Evolutionary conservation across 1,140 invertebrate species (phyloP).

Genomic region (Acyrthosiphon pisum): DNA sequence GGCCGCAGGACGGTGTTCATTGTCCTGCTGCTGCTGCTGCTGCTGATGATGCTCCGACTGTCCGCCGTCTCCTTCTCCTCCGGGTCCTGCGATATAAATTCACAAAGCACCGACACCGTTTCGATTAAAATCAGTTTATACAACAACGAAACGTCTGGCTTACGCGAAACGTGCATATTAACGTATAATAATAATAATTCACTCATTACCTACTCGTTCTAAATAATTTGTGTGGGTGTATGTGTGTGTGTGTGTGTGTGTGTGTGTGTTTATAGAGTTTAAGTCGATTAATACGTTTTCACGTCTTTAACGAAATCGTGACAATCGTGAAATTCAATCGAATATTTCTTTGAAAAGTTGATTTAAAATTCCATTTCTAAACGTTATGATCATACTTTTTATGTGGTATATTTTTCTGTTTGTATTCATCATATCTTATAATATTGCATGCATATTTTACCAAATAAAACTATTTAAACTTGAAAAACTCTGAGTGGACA

Average conservation of each 20-base stretch:
- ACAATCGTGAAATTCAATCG: background rate
- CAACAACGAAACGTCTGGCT: background rate
- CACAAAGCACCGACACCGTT: background rate
- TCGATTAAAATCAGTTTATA: constrained; percentile 8
- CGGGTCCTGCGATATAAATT: background rate
- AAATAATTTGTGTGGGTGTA: background rate
- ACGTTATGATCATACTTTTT: background rate
- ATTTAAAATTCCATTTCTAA: background rate
- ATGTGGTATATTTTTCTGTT: background rate
- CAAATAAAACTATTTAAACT: background rate
- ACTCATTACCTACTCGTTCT: background rate
- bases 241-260: background rate
- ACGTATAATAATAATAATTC: background rate
- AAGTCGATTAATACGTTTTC: background rate
- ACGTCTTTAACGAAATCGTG: background rate
- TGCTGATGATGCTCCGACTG: background rate
- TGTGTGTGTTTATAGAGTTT: background rate
- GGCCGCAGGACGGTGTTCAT: background rate
- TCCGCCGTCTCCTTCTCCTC: background rate
- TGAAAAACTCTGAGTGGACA: background rate
- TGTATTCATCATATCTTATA: background rate
- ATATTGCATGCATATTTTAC: background rate
- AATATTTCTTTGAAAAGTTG: background rate
- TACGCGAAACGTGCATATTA: background rate
- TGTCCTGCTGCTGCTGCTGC: background rate